Conservation (phyloP, 2,113 vertebrate species). For the Toxotes chatareus region DNA sequence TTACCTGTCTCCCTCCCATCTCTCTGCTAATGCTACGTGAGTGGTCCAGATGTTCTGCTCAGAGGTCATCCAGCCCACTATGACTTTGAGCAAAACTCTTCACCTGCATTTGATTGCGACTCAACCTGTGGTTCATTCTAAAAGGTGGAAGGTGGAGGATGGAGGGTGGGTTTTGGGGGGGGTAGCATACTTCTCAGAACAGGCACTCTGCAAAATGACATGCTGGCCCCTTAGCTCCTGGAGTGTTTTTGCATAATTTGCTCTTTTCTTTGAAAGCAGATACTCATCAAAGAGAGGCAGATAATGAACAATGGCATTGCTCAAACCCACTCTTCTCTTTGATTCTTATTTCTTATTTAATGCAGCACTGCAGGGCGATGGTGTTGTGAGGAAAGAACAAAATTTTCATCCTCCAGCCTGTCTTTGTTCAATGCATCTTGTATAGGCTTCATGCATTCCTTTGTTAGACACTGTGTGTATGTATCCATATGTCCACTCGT, state of each 20-base stretch:
- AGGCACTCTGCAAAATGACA: conserved; percentile 18
- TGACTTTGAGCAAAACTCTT: conserved; percentile 27
- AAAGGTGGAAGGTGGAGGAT: not conserved
- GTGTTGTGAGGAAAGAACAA: conserved; percentile 23
- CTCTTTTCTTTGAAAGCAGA: conserved; percentile 56
- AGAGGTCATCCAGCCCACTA: conserved; percentile 5
- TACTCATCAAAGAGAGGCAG: conserved; percentile 49
- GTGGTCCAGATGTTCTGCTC: conserved; percentile 25
- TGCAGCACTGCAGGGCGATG: conserved; percentile 13
- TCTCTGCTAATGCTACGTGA: not conserved
- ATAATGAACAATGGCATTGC: conserved; percentile 59
- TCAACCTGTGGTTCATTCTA: not conserved
- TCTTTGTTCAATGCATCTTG: not conserved
- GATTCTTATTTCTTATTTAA: conserved; percentile 43
- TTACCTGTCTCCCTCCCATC: not conserved
- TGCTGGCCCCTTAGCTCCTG: conserved; percentile 1
- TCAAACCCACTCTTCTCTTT: conserved; percentile 13
- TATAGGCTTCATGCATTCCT: conserved; percentile 6
- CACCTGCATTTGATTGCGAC: conserved; percentile 1
- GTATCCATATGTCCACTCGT: not conserved
- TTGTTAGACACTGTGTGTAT: not conserved
- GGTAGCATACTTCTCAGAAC: not conserved
- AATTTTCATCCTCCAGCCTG: conserved; percentile 2
- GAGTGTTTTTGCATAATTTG: conserved; percentile 46
- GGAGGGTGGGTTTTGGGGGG: no score